A percentile compares a stretch with the other conserved stretches of the same genome.
Conservation (phyloP, 2,797 vertebrate genomes). For the Rhadinocentrus ornatus region DNA sequence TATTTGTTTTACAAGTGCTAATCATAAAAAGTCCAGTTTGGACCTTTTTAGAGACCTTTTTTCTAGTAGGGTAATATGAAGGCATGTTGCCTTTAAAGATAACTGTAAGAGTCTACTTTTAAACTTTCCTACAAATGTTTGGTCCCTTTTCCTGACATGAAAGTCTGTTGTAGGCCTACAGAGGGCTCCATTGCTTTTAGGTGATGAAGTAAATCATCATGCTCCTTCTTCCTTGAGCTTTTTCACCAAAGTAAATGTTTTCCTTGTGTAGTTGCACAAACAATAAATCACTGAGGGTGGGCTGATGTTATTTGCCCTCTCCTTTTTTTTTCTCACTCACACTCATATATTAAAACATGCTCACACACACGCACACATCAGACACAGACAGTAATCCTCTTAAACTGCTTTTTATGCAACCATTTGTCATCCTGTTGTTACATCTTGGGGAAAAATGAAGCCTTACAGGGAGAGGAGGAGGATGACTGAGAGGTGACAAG, state of each 20-base stretch:
- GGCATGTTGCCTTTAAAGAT: neutral
- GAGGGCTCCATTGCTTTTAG: constrained; percentile 41
- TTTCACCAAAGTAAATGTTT: constrained; percentile 61
- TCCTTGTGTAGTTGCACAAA: constrained; percentile 63
- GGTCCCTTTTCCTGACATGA: constrained; percentile 4
- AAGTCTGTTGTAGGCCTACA: constrained; percentile 27
- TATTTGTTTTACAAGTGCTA: neutral
- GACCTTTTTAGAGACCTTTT: neutral
- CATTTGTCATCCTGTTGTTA: constrained; percentile 71
- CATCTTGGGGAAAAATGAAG: constrained; percentile 56
- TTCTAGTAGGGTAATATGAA: neutral
- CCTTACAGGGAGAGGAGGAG: constrained; percentile 41
- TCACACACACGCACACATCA: constrained; percentile 16
- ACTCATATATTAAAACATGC: constrained; percentile 44
- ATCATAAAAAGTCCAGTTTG: neutral
- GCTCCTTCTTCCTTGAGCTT: constrained; percentile 37
- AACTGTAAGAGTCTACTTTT: neutral
- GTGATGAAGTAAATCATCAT: constrained; percentile 59
- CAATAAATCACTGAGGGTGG: constrained; percentile 69
- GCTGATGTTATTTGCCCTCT: constrained; percentile 65
- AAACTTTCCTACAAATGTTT: constrained; percentile 1
- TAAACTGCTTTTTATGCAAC: constrained; percentile 76
- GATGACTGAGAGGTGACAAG: constrained; percentile 38
- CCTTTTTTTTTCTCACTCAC: constrained; percentile 46
- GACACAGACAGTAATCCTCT: constrained; percentile 70